Evolutionary conservation across 1,140 invertebrate species (phyloP), one percentile per base, ranked within the genome.

Genomic region (Episyrphus balteatus): DNA sequence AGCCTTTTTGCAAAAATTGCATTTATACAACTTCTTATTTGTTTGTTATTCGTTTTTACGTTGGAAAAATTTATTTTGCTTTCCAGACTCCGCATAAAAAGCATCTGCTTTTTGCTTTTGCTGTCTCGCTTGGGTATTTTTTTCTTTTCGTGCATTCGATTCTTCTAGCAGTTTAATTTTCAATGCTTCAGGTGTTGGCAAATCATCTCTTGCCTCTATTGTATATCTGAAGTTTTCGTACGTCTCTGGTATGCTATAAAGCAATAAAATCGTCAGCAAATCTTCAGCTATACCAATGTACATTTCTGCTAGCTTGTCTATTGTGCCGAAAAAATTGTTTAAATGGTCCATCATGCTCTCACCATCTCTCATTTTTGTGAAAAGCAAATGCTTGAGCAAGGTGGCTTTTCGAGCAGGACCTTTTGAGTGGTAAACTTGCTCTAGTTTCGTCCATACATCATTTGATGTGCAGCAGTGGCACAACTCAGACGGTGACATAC

Each of bases 141-240:
- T 18, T 61, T 51, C 10, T n/a, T n/a, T n/a, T n/a, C n/a, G n/a
- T n/a, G n/a, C n/a, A n/a, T n/a, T n/a, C n/a, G n/a, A n/a, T n/a
- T n/a, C n/a, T n/a, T n/a, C n/a, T n/a, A n/a, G n/a, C n/a, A n/a
- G n/a, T n/a, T n/a, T n/a, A n/a, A n/a, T n/a, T n/a, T n/a, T n/a
- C n/a, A n/a, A n/a, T n/a, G n/a, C n/a, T n/a, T n/a, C n/a, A n/a
- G n/a, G n/a, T n/a, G n/a, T n/a, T n/a, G n/a, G n/a, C n/a, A n/a
- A n/a, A n/a, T n/a, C n/a, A n/a, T n/a, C n/a, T n/a, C 53, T 41
- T 18, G 53, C 37, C 40, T 61, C 55, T 1, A 63, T 52, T 11
- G 56, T 53, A 51, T 52, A 58, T 12, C 55, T 42, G 40, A 59
- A 61, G 36, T 55, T 57, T 42, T 63, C 55, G 43, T 43, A 64